These are phyloP conservation scores for Peromyscus leucopus DNA, from an alignment of 2,113 vertebrate species.

Conservation along the genomic window DNA sequence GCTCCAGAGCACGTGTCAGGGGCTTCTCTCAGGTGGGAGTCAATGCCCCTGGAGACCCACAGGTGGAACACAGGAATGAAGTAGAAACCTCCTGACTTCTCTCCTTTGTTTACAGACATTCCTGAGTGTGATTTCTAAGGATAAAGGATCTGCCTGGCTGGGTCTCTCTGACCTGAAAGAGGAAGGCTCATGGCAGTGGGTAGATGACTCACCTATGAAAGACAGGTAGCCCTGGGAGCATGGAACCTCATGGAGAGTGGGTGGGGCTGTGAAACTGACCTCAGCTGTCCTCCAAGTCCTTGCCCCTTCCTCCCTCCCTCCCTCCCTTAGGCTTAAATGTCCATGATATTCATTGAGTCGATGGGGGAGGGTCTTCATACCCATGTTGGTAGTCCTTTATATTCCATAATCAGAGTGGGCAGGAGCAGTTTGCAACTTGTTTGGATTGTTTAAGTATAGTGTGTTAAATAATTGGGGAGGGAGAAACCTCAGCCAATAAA, in stretches of 20 bases:
- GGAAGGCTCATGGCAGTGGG: background rate
- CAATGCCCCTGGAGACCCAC: background rate
- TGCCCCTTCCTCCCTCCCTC: background rate
- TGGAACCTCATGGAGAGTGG: background rate
- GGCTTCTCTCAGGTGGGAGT: background rate
- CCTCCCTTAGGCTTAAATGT: background rate
- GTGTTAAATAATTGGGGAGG: background rate
- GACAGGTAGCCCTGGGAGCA: background rate
- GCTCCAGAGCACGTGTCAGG: background rate
- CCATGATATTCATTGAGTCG: background rate
- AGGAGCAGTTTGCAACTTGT: background rate
- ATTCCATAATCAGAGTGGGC: too few relatives aligned
- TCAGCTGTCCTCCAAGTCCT: background rate
- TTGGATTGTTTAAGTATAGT: background rate
- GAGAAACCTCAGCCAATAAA: background rate
- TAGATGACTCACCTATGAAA: background rate
- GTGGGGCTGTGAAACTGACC: background rate
- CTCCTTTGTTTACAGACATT: background rate
- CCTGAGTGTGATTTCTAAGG: background rate
- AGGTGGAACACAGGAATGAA: background rate
- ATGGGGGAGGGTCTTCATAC: background rate
- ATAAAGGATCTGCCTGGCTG: background rate
- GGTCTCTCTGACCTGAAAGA: background rate
- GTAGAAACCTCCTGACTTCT: too few relatives aligned
- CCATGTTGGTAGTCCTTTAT: background rate